Evolutionary conservation across 2,113 vertebrate species (phyloP), one percentile per base, ranked within the genome.

Genomic region (Todiramphus saurophagus): DNA sequence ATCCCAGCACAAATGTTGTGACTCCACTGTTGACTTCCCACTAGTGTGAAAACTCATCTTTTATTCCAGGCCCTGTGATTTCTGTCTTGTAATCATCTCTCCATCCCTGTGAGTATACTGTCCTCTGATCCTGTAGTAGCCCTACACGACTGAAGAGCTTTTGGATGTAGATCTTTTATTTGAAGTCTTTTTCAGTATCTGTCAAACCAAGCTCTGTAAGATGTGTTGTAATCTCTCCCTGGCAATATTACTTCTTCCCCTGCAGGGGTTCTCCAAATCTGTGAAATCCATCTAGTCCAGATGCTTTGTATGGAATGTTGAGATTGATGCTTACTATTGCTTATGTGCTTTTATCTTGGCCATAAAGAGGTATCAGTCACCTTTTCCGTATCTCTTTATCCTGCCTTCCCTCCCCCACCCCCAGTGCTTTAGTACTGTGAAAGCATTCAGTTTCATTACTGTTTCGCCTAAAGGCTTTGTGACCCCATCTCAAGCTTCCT

Each of bases 151-250:
- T 70, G 18, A 33, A 18, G 50, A 67, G 51, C 31, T 55, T 46
- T 69, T 30, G 39, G 46, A 39, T 30, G 28, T 6, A 15, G 12
- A 39, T 39, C 19, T 55, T 12, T 43, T 50, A 46, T 0, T 0
- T 76, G 28, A 69, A 82, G 19, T 60, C 11, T 5, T 64, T 64
- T 14, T 68, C 28, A 79, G 31, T 68, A 55, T 37, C 46, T 72
- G 10, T 18, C 27, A 66, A 84, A 82, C 39, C 44, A n/a, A 1
- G 39, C 43, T 60, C 46, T 63, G 39, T 66, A 7, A 64, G 79
- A 23, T 44, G 35, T 35, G 27, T 3, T 80, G 63, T 66, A 16
- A 58, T 51, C 48, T 53, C 7, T 33, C 88, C 28, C 41, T 77
- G 55, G 37, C 73, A 48, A 16, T 59, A 37, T 16, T 51, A 43